phyloP scores from a whole-genome alignment of 1,140 invertebrate genomes.

The Drosophila bipectinata region DNA sequence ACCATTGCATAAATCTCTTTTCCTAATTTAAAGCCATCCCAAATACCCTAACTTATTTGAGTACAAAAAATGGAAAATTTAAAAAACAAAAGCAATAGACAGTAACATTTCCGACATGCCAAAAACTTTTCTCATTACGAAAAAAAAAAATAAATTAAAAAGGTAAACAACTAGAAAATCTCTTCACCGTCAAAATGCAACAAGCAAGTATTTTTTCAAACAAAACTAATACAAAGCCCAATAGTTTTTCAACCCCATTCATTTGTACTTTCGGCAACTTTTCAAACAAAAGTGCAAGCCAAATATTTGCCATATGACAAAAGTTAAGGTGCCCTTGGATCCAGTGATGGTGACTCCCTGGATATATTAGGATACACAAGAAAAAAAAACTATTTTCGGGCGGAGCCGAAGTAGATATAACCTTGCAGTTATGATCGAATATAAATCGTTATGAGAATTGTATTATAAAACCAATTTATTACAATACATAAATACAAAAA shows the following conservation, averaged over 20 bases:
- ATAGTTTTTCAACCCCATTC: slow-evolving; percentile 56
- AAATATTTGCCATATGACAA: slow-evolving; percentile 71
- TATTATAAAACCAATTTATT: too few species aligned
- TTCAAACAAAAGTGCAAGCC: slow-evolving; percentile 58
- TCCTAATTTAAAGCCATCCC: background rate
- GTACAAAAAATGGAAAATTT: slow-evolving; percentile 26
- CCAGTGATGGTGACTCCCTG: slow-evolving; percentile 9
- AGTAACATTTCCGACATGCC: slow-evolving; percentile 36
- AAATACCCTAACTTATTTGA: slow-evolving; percentile 16
- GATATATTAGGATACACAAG: background rate
- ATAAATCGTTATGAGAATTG: too few species aligned
- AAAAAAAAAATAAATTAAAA: slow-evolving; percentile 42
- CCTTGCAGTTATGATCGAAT: too few species aligned
- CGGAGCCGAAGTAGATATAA: too few species aligned
- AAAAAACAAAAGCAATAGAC: slow-evolving; percentile 10
- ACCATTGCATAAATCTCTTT: too few species aligned
- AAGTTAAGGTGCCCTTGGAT: slow-evolving; percentile 53
- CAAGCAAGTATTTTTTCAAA: slow-evolving; percentile 59
- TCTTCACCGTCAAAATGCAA: slow-evolving; percentile 39
- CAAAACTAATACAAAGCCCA: slow-evolving; percentile 67
- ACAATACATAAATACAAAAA: too few species aligned
- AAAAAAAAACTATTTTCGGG: too few species aligned
- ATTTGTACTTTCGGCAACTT: slow-evolving; percentile 60
- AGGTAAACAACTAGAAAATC: slow-evolving; percentile 30
- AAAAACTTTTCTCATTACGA: slow-evolving; percentile 72